These are phyloP conservation scores for Caranx ignobilis DNA, from an alignment of 2,113 vertebrate genomes.

Conservation along the genomic window DNA sequence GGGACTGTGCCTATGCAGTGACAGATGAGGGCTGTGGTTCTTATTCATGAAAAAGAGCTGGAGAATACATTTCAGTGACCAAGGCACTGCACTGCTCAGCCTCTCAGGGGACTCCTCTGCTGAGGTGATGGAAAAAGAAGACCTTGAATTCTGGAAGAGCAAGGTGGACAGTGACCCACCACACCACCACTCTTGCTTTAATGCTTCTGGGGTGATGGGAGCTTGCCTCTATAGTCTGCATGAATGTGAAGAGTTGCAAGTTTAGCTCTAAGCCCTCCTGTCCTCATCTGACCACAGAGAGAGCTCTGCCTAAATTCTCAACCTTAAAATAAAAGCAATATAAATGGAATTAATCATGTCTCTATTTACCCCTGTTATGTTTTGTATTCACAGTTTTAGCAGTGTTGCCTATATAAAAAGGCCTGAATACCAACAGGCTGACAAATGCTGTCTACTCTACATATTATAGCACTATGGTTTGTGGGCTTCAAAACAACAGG, in stretches of 20 bases:
- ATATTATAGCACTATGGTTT: neutral
- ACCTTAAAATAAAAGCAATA: constrained; percentile 17
- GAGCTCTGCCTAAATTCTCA: neutral
- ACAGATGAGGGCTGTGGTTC: neutral
- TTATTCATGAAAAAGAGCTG: neutral
- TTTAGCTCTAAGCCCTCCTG: neutral
- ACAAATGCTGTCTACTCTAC: neutral
- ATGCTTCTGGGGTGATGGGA: neutral
- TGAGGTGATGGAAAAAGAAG: neutral
- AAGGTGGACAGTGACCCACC: neutral
- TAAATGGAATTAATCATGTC: constrained; percentile 21
- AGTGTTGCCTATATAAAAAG: constrained; percentile 12
- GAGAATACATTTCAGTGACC: constrained; percentile 5
- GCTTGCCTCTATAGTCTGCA: constrained; percentile 4
- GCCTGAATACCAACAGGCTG: neutral
- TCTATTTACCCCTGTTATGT: neutral
- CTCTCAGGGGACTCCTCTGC: neutral
- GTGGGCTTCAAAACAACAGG: neutral
- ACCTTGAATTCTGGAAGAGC: neutral
- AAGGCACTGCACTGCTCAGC: neutral
- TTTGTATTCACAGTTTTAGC: constrained; percentile 1
- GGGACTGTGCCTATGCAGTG: neutral
- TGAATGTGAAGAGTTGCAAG: constrained; percentile 5
- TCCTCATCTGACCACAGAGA: neutral
- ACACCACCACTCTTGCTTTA: constrained; percentile 1